A percentile compares a stretch with the other conserved stretches of the same genome.
These are phyloP conservation scores for Temnothorax curvispinosus DNA, from an alignment of 1,140 invertebrate species.

Conservation along the genomic window DNA sequence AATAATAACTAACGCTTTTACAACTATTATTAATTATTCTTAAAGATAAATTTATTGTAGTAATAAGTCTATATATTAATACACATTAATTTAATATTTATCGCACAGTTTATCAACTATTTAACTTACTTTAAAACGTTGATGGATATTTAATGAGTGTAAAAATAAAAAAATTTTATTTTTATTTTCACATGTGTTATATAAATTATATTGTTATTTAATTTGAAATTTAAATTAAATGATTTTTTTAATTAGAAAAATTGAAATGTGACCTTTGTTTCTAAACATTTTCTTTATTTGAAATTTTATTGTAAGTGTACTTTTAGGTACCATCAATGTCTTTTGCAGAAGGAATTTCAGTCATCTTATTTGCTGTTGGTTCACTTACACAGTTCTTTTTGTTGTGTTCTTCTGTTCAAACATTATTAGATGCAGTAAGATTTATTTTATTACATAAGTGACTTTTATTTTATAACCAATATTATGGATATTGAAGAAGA, in stretches of 20 bases:
- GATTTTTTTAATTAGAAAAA: not conserved
- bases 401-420: constrained; percentile 69
- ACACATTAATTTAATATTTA: no score
- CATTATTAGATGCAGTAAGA: constrained; percentile 70
- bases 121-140: not conserved
- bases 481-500: not conserved
- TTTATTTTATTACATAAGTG: not conserved
- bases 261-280: not conserved
- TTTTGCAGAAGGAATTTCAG: constrained; percentile 18
- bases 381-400: constrained; percentile 68
- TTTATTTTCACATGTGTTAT: not conserved
- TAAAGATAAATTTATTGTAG: not conserved
- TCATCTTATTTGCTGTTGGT: constrained; percentile 48
- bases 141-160: not conserved
- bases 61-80: not conserved
- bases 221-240: not conserved
- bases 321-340: constrained; percentile 18
- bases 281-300: not conserved
- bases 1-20: constrained; percentile 31
- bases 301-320: not conserved
- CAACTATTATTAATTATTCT: not conserved
- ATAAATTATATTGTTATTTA: not conserved
- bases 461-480: not conserved
- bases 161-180: not conserved
- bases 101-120: not conserved